Conservation (phyloP, 2,113 vertebrate genomes). For the Gymnogyps californianus region DNA sequence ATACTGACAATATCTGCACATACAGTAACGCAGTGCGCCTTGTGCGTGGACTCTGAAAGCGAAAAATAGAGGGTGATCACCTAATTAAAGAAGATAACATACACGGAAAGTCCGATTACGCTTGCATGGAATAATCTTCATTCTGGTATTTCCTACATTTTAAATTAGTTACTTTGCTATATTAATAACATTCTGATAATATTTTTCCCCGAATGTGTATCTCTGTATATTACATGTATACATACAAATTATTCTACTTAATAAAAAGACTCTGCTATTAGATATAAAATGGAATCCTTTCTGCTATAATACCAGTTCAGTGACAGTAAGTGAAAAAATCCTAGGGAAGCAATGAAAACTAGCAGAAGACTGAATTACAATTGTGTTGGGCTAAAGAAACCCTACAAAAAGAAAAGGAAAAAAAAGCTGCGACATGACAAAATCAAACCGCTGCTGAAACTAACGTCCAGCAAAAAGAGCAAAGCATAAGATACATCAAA, state of each 20-base stretch:
- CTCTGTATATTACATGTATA: not conserved
- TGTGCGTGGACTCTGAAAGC: not conserved
- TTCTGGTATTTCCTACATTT: not conserved
- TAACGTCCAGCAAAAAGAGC: not conserved
- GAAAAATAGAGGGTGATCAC: not conserved
- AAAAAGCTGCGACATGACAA: not conserved
- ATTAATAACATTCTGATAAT: not conserved
- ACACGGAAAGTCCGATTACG: not conserved
- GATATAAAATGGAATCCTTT: not conserved
- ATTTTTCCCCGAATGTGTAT: not conserved
- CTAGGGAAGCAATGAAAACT: not conserved
- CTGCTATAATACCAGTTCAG: not conserved
- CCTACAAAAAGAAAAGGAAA: not conserved
- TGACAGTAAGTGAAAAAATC: not conserved
- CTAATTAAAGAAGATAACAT: not conserved
- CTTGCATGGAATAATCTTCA: not conserved
- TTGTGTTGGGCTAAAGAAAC: not conserved
- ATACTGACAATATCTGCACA: not conserved
- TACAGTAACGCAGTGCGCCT: accelerated
- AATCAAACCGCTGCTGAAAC: not conserved
- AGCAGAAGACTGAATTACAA: not conserved
- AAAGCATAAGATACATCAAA: not conserved
- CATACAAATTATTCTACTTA: not conserved
- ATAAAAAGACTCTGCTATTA: not conserved
- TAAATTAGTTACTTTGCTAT: not conserved